Evolutionary conservation across 1,140 invertebrate species (phyloP), one percentile per base, ranked within the genome.

Genomic region (Goniozus legneri): DNA sequence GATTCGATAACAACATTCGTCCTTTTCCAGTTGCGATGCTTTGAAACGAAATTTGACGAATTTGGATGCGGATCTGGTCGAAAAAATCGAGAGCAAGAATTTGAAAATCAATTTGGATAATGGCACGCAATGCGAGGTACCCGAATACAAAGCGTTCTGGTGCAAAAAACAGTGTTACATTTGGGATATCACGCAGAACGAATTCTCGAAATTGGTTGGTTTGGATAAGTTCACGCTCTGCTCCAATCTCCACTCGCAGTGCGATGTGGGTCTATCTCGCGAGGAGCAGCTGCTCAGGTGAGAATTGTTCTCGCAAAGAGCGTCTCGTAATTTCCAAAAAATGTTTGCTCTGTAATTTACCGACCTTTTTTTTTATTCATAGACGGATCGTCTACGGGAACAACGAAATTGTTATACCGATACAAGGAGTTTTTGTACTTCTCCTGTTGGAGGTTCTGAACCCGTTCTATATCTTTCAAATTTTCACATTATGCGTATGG

Each of bases 391-490:
- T 89, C 12, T 92, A 91, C 62, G 91, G 89, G 6, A 73, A 77
- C 19, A 94, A 94, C 64, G 83, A 88, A 60, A 93, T 94, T 52
- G 79, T 82, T 34, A 84, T 92, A 2, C 87, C 87, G 3, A 79
- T 91, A 2, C 82, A 88, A 54, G 81, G 83, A 38, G 78, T 91
- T 18, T 62, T 83, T 38, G 82, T 83, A 3, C 71, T 94, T 6
- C 69, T 92, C 1, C 67, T 91, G 10, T 66, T 92, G 10, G 91
- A 93, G 76, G 82, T 89, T 16, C 81, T 98, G 35, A 95, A 95
- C 67, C 96, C 96, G 0, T 98, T 97, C 75, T 98, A 98, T 71
- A 86, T 98, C 36, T 96, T 95, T 72, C 92, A 96, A 86, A 69
- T 90, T 33, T 93, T 92, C 69, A 92, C 89, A 7, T 80, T 93